Percentiles rank a stretch among this genome's conserved stretches.
Evolutionary conservation across 1,140 invertebrate genomes (phyloP).

Genomic region (Hyles vespertilio): DNA sequence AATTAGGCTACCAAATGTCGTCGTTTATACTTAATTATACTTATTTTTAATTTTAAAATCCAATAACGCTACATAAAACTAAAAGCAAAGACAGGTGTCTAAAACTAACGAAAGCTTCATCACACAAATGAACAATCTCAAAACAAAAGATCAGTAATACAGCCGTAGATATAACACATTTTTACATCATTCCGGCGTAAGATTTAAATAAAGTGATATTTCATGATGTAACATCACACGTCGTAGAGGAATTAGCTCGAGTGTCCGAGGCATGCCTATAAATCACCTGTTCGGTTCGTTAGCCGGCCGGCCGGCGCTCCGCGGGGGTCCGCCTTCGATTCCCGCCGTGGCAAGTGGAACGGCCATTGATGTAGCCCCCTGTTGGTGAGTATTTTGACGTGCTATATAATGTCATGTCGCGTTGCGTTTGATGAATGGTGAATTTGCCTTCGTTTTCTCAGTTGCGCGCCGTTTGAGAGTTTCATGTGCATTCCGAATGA

Average conservation of each 20-base stretch:
- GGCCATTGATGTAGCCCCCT: constrained; percentile 54
- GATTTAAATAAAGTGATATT: constrained; percentile 15
- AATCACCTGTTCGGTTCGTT: constrained; percentile 70
- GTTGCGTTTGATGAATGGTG: constrained; percentile 47
- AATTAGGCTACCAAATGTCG: no score
- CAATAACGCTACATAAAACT: no score
- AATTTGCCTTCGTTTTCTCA: constrained; percentile 6
- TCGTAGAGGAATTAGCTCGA: constrained; percentile 64
- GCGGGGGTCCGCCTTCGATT: constrained; percentile 62
- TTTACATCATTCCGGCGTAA: no score
- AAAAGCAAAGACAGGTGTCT: no score
- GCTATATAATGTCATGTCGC: constrained; percentile 44
- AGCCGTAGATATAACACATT: no score
- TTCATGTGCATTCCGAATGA: no score
- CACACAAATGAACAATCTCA: no score
- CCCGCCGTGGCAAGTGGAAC: constrained; percentile 56
- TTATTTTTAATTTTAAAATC: no score
- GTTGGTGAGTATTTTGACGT: constrained; percentile 69
- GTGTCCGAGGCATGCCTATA: constrained; percentile 49
- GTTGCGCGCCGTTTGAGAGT: no score
- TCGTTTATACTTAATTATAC: no score
- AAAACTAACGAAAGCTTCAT: no score
- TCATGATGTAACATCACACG: constrained; percentile 50
- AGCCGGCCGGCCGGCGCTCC: constrained; percentile 53
- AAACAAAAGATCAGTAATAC: no score